These are phyloP conservation scores for Automeris io DNA, from an alignment of 2,888 invertebrate species.

Conservation along the genomic window DNA sequence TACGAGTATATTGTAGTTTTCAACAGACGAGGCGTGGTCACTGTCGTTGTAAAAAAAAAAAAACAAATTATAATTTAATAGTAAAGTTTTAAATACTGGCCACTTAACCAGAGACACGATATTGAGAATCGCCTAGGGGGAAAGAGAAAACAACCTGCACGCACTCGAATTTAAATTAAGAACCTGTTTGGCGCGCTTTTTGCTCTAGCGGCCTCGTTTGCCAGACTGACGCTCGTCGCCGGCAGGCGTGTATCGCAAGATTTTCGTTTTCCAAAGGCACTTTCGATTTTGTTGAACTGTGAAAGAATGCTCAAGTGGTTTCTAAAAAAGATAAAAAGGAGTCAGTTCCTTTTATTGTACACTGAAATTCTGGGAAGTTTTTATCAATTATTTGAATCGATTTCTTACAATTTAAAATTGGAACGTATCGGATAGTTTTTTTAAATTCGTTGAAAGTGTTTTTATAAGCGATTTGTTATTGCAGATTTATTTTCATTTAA, in stretches of 20 bases:
- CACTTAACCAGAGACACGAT: constrained; percentile 2
- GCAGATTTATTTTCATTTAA: too few species aligned
- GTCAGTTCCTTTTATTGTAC: neutral
- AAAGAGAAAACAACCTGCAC: constrained; percentile 59
- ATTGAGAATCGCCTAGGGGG: constrained; percentile 25
- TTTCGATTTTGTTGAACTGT: constrained; percentile 49
- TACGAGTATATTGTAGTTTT: too few species aligned
- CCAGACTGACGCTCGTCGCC: constrained; percentile 15
- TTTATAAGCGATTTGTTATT: too few species aligned
- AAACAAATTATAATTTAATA: too few species aligned
- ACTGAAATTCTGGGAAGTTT: neutral
- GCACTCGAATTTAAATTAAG: constrained; percentile 46
- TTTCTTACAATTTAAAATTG: neutral
- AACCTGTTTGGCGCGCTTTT: constrained; percentile 59
- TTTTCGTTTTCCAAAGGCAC: constrained; percentile 49
- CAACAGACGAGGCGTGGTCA: too few species aligned
- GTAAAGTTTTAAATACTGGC: constrained; percentile 9
- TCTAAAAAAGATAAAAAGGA: too few species aligned
- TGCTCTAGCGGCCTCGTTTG: constrained; percentile 49
- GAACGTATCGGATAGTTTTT: too few species aligned
- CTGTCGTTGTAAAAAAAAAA: too few species aligned
- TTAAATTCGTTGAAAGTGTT: too few species aligned
- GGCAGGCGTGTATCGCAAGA: constrained; percentile 20
- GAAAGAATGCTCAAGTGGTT: constrained; percentile 23
- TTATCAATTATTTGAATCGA: neutral